Base-by-base conservation (phyloP, 2,797 vertebrate genomes). In the Pseudomugil tenellus region DNA sequence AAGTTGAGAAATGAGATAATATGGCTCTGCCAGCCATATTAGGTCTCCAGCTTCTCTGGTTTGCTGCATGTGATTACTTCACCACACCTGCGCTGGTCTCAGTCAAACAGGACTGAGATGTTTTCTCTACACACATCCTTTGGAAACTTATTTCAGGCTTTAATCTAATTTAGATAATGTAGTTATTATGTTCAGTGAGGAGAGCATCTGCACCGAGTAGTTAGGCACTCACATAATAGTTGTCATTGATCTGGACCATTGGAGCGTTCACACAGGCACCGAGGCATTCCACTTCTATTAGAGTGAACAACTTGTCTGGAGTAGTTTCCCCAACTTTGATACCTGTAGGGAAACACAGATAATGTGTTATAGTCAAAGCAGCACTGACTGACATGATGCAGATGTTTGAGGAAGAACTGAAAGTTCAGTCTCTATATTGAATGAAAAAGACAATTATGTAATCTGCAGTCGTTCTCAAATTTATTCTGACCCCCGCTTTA, bases 201-300 rank as follows among this genome's bases (percentile, higher is more conserved):
- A 70, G 19, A 17, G 31, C 13, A 54, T 67, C 48, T 72, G 63
- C 48, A 60, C 35, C n/a, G 62, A 51, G 16, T 28, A 31, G 56
- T 73, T 13, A 8, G 52, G 41, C 60, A 98, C 98, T 99, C 91
- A 99, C 98, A 51, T 98, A 99, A 85, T 99, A 99, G 91, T 97
- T 95, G 92, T 99, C 97, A 76, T 99, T 99, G 93, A 99, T 99
- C 92, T 99, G 98, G 82, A 99, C 96, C 98, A 99, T 99, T 0
- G 98, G 97, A 52, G 98, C 98, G 10, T 99, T 99, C 75, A 99
- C 98, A 83, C 98, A 99, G 64, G 98, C 98, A 57, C 98, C 98
- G 74, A 99, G 94, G 83, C 98, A 99, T 91, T 99, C 98, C 67
- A 99, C 98, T 78, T 99, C 98, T 85, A 94, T 93, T 70, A 99